Conservation (phyloP, 2,113 vertebrate genomes). For the Hydrolagus affinis region DNA sequence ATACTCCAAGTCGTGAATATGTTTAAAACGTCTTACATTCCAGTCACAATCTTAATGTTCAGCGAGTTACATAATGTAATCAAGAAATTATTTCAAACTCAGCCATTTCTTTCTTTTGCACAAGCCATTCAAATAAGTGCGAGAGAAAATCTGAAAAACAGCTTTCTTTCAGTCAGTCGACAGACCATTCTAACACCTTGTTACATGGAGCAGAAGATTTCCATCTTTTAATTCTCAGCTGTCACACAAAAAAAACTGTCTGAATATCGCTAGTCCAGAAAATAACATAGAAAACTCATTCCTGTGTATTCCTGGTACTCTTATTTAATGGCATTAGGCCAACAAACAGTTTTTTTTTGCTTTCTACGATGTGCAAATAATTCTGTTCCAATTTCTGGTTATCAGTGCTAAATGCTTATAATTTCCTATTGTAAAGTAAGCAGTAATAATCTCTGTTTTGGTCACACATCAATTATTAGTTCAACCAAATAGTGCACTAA, state of each 20-base stretch:
- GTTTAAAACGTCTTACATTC: too few species aligned
- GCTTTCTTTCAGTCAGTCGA: background rate
- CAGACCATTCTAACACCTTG: background rate
- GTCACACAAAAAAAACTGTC: background rate
- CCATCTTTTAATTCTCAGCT: background rate
- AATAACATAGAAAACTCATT: background rate
- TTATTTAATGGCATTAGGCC: background rate
- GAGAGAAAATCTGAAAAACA: background rate
- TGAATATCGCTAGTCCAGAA: too few species aligned
- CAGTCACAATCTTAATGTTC: too few species aligned
- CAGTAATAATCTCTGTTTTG: background rate
- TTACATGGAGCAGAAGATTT: background rate
- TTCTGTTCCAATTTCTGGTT: background rate
- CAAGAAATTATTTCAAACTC: too few species aligned
- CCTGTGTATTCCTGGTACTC: background rate
- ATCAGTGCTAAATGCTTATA: background rate
- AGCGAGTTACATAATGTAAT: too few species aligned
- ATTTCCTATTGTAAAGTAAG: background rate
- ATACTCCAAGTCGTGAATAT: too few species aligned
- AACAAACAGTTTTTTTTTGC: background rate
- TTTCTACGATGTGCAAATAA: background rate
- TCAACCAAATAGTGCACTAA: background rate
- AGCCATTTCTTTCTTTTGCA: too few species aligned
- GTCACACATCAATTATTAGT: too few species aligned
- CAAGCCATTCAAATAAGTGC: too few species aligned